phyloP scores from a whole-genome alignment of 2,888 invertebrate genomes.

The Tetranychus truncatus region DNA sequence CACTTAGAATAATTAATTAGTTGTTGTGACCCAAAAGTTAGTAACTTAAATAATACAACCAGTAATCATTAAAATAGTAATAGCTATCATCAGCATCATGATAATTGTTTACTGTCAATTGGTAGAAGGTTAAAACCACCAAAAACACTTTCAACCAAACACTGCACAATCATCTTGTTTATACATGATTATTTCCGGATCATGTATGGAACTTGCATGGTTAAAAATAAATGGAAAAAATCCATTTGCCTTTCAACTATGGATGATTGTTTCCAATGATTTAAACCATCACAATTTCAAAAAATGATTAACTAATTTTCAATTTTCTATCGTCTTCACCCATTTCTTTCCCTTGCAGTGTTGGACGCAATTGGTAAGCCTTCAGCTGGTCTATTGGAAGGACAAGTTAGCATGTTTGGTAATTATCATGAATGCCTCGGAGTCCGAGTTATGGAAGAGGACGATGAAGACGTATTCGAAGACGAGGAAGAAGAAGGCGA shows the following conservation, averaged over 20 bases:
- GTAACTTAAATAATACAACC: not conserved
- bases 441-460: conserved; percentile 20
- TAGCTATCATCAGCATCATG: too few relatives aligned
- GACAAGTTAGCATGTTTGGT: conserved; percentile 21
- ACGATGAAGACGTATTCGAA: conserved; percentile 19
- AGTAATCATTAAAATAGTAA: not conserved
- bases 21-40: not conserved
- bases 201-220: too few relatives aligned
- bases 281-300: not conserved
- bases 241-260: too few relatives aligned
- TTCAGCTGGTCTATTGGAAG: conserved; percentile 20
- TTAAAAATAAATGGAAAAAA: too few relatives aligned
- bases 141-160: too few relatives aligned
- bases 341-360: conserved; percentile 12
- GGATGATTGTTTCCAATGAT: too few relatives aligned
- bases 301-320: not conserved
- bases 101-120: too few relatives aligned
- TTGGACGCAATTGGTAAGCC: conserved; percentile 23
- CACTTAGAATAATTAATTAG: not conserved
- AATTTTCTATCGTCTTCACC: not conserved
- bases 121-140: too few relatives aligned
- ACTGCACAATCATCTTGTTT: too few relatives aligned
- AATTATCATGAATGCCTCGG: conserved; percentile 21
- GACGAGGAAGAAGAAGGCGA: conserved; percentile 7
- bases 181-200: too few relatives aligned